phyloP scores from a whole-genome alignment of 2,888 invertebrate species.

The Ashinkailepas kermadecensis region DNA sequence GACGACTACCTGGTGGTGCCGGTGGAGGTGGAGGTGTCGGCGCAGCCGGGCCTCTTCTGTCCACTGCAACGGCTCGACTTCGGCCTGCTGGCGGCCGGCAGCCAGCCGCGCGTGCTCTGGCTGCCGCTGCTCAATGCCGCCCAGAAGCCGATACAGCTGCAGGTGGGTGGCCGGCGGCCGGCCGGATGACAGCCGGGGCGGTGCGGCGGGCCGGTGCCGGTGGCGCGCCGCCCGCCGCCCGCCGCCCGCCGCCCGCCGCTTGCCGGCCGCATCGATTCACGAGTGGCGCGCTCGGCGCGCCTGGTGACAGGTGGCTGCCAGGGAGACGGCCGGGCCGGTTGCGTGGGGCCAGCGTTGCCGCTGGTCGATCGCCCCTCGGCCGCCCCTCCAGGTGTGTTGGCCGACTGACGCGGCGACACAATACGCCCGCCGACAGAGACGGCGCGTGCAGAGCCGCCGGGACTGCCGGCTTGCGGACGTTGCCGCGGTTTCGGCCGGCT shows the following conservation, averaged over 20 bases:
- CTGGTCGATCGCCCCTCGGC: too few relatives aligned
- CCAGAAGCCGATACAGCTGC: conserved; percentile 57
- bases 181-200: too few relatives aligned
- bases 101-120: conserved; percentile 55
- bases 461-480: too few relatives aligned
- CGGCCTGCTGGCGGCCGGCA: conserved; percentile 66
- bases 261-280: too few relatives aligned
- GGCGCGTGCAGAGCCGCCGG: too few relatives aligned
- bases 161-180: conserved; percentile 42
- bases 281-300: background rate
- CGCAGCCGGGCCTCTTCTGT: conserved; percentile 63
- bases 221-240: too few relatives aligned
- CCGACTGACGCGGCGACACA: too few relatives aligned
- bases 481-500: too few relatives aligned
- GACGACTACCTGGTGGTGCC: conserved; percentile 65
- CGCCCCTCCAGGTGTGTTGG: too few relatives aligned
- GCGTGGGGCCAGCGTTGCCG: background rate
- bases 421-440: too few relatives aligned
- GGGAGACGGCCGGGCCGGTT: background rate
- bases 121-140: conserved; percentile 61
- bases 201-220: too few relatives aligned
- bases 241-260: too few relatives aligned
- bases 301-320: background rate
- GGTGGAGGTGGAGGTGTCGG: conserved; percentile 70
- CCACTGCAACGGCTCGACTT: conserved; percentile 72